These are phyloP conservation scores for Drosophila setifemur DNA, from an alignment of 1,140 invertebrate genomes.

Conservation along the genomic window DNA sequence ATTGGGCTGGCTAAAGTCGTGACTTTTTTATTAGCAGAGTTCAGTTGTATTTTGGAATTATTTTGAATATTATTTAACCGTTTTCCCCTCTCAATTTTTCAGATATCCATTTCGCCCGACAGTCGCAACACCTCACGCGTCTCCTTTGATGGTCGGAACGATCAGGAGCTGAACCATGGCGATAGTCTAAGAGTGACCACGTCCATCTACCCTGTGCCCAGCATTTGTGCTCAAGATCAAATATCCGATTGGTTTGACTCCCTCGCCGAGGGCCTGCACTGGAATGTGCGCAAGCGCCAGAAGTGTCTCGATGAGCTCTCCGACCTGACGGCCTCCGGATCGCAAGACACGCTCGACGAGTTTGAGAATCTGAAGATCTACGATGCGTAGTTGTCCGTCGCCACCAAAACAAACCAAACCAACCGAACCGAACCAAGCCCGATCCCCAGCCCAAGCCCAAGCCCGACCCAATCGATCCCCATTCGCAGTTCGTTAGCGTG, in stretches of 20 bases:
- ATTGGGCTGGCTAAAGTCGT: background rate
- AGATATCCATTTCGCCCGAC: slow-evolving; percentile 97
- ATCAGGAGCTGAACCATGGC: slow-evolving; percentile 94
- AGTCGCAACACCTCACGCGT: slow-evolving; percentile 97
- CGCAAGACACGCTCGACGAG: slow-evolving; percentile 90
- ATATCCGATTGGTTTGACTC: slow-evolving; percentile 99
- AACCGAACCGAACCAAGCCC: no score
- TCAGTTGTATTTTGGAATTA: background rate
- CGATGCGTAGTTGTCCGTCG: slow-evolving; percentile 41
- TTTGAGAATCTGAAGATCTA: slow-evolving; percentile 83
- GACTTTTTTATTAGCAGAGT: background rate
- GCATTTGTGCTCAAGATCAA: slow-evolving; percentile 96
- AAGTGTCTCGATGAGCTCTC: slow-evolving; percentile 94
- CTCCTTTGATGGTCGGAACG: slow-evolving; percentile 96
- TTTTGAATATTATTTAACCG: no score
- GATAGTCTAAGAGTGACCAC: slow-evolving; percentile 97
- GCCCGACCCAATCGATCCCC: slow-evolving; percentile 11
- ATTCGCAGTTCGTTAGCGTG: slow-evolving; percentile 20
- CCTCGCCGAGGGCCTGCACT: slow-evolving; percentile 96
- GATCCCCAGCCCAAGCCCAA: no score
- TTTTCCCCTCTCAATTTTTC: slow-evolving; percentile 29
- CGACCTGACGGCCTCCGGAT: slow-evolving; percentile 92
- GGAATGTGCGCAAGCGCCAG: slow-evolving; percentile 97
- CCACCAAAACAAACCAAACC: background rate
- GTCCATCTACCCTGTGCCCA: slow-evolving; percentile 97